phyloP scores from a whole-genome alignment of 2,888 invertebrate species.

The Cosmorhoe ocellata region DNA sequence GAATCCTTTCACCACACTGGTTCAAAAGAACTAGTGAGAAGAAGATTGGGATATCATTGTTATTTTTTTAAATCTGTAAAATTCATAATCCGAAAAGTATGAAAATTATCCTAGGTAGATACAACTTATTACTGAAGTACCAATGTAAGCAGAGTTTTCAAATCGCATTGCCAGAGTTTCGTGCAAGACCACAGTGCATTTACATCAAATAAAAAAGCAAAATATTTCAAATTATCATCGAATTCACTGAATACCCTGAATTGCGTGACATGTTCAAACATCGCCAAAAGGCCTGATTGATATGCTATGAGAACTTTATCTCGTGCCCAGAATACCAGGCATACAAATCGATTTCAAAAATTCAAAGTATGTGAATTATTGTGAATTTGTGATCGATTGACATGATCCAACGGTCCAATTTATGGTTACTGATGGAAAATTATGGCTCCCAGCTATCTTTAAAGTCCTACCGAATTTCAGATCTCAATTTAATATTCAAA shows the following conservation, averaged over 20 bases:
- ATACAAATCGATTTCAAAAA: constrained; percentile 19
- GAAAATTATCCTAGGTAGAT: no score
- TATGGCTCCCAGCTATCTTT: constrained; percentile 11
- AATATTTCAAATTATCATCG: constrained; percentile 7
- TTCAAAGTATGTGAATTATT: constrained; percentile 16
- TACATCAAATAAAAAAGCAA: no score
- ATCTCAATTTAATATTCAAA: constrained; percentile 11
- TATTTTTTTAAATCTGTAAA: no score
- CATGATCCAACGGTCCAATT: constrained; percentile 21
- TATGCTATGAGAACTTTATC: constrained; percentile 30
- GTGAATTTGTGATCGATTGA: constrained; percentile 21
- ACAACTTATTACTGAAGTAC: no score
- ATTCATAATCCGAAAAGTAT: no score
- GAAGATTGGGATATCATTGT: no score
- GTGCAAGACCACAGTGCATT: not conserved
- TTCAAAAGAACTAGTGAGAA: no score
- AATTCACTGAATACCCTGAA: constrained; percentile 15
- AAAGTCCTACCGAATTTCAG: constrained; percentile 20
- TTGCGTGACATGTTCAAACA: constrained; percentile 14
- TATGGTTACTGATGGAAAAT: constrained; percentile 3
- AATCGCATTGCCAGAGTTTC: no score
- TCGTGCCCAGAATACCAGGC: constrained; percentile 22
- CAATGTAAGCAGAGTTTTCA: no score
- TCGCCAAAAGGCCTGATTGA: constrained; percentile 22
- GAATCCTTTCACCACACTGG: no score